These are phyloP conservation scores for Petrolisthes manimaculis DNA, from an alignment of 2,888 invertebrate genomes.

Conservation along the genomic window DNA sequence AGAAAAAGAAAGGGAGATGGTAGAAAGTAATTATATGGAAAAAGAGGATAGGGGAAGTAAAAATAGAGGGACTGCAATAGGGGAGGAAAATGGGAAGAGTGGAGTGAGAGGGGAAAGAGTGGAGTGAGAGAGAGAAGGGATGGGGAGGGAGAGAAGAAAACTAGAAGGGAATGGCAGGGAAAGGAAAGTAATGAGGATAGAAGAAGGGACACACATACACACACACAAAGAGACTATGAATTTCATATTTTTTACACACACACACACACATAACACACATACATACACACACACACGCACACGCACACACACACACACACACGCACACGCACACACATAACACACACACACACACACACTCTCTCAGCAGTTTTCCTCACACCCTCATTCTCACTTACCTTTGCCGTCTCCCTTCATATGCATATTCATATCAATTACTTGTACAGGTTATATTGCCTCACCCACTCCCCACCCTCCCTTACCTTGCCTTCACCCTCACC, in stretches of 20 bases:
- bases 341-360: constrained; percentile 7
- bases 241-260: no score
- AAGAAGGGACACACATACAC: constrained; percentile 18
- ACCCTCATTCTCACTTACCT: neutral
- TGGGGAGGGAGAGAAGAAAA: neutral
- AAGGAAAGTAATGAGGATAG: neutral
- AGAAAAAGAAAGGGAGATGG: neutral
- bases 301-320: neutral
- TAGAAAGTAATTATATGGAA: neutral
- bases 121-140: neutral
- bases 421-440: no score
- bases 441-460: neutral
- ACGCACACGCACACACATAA: neutral
- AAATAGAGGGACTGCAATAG: neutral
- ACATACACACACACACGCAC: neutral
- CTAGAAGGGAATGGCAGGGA: neutral
- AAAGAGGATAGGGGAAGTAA: neutral
- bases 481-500: no score
- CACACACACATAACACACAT: no score
- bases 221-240: neutral
- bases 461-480: no score
- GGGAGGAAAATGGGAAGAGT: neutral
- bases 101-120: neutral
- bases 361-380: neutral
- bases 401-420: neutral